Evolutionary conservation across 2,113 vertebrate species (phyloP), one percentile per base, ranked within the genome.

Genomic region (Ctenomys sociabilis): DNA sequence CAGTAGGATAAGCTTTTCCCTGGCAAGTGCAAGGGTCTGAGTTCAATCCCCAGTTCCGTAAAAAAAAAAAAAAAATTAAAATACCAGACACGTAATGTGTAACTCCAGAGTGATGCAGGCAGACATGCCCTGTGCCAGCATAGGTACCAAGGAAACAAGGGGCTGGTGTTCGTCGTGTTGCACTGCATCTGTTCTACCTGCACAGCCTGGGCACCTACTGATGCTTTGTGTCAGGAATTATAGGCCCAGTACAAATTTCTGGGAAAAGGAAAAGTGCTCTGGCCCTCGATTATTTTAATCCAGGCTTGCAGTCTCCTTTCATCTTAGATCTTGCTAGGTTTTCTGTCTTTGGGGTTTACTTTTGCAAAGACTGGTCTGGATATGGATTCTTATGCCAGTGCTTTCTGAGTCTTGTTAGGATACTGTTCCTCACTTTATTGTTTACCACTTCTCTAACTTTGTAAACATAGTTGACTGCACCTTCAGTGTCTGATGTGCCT

Each of bases 141-240:
- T 4, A 30, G 52, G 16, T 7, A 0, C n/a, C 35, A 16, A 22
- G 40, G n/a, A 28, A 2, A 0, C 0, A 7, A 4, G 43, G 54
- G 2, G n/a, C 21, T 1, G 24, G 12, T 9, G 35, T 1, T 40
- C 30, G 45, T 24, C 7, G 0, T 1, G 0, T 10, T 30, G 26
- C 73, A 0, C 1, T 10, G 10, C 5, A 0, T 2, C 63, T 17
- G 0, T 11, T 16, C 9, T 1, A 0, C 1, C 0, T 11, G 1
- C 9, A n/a, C 32, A 0, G 19, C 43, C 13, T 19, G 1, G 43
- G 24, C 4, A 0, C 17, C 57, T 30, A 75, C 32, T 35, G 57
- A 1, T 0, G 0, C 37, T 40, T 30, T 21, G 75, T 22, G 92
- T 45, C 14, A 0, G 75, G 14, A 35, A 13, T 40, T n/a, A 30